These are phyloP conservation scores for Bathynomus jamesi DNA, from an alignment of 1,140 invertebrate species.

Conservation along the genomic window DNA sequence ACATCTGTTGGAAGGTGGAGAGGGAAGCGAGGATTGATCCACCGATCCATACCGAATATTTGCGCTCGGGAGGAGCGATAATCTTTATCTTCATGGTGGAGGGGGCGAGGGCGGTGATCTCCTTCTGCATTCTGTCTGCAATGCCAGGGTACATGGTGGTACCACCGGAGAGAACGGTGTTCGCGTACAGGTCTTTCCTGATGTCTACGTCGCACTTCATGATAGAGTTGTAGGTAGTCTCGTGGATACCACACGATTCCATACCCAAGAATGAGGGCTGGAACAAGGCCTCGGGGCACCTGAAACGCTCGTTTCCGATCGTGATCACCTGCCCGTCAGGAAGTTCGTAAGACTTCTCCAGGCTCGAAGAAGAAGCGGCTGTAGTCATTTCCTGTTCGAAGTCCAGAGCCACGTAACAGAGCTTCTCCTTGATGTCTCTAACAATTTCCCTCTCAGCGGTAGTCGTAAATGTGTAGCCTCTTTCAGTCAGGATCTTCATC, in stretches of 20 bases:
- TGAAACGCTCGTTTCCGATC: conserved; percentile 42
- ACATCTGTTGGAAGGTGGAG: conserved; percentile 85
- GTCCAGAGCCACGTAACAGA: conserved; percentile 84
- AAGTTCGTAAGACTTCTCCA: conserved; percentile 46
- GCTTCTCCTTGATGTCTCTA: conserved; percentile 79
- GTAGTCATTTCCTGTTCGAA: conserved; percentile 77
- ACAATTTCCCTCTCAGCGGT: conserved; percentile 79
- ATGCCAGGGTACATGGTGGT: conserved; percentile 57
- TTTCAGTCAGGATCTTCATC: conserved; percentile 48
- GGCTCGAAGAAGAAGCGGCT: conserved; percentile 39
- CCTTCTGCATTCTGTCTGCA: conserved; percentile 53
- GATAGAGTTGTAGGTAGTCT: conserved; percentile 68
- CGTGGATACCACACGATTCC: conserved; percentile 54
- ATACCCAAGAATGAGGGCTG: conserved; percentile 62
- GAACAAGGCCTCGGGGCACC: conserved; percentile 54
- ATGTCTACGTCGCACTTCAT: conserved; percentile 56
- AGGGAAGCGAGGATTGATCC: conserved; percentile 76
- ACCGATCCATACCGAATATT: conserved; percentile 87
- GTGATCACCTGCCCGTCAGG: conserved; percentile 46
- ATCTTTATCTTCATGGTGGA: conserved; percentile 56
- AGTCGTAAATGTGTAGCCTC: conserved; percentile 46
- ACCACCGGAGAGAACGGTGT: conserved; percentile 55
- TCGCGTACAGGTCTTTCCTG: conserved; percentile 73
- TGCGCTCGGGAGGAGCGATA: conserved; percentile 79
- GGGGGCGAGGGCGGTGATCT: conserved; percentile 52